phyloP scores from a whole-genome alignment of 2,113 vertebrate species.

The Phoenicopterus ruber region DNA sequence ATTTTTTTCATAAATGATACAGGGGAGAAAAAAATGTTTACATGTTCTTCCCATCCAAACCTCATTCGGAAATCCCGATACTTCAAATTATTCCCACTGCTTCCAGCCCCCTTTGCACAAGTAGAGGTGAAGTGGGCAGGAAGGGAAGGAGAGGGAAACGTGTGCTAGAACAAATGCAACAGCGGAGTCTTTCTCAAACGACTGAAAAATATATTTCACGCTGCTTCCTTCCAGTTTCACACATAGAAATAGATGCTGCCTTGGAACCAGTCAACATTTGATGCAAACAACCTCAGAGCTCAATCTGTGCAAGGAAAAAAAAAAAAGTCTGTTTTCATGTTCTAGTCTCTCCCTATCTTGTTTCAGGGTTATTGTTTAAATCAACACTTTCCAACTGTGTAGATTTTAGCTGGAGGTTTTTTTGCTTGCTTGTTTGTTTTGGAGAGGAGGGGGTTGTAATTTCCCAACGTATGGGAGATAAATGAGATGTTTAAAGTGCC shows the following conservation, averaged over 20 bases:
- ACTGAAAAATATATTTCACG: neutral
- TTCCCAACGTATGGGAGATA: conserved; percentile 54
- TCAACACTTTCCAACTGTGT: conserved; percentile 32
- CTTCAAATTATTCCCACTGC: neutral
- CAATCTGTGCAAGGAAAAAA: neutral
- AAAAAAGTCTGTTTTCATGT: neutral
- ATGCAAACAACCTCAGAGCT: conserved; percentile 18
- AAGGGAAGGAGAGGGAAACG: neutral
- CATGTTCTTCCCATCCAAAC: neutral
- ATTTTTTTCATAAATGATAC: neutral
- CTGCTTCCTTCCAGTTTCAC: neutral
- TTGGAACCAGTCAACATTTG: conserved; percentile 17
- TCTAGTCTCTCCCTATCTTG: neutral
- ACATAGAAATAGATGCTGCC: neutral
- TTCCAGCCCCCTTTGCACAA: neutral
- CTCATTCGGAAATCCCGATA: accelerated
- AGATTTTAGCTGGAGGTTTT: conserved; percentile 42
- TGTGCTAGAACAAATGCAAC: neutral
- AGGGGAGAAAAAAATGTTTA: neutral
- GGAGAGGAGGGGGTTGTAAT: conserved; percentile 42
- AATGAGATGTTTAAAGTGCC: conserved; percentile 61
- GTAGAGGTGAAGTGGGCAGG: neutral
- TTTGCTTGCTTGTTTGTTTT: conserved; percentile 44
- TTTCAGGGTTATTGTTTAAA: conserved; percentile 55
- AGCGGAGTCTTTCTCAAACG: neutral